These are phyloP conservation scores for Bubalus kerabau DNA, from an alignment of 2,113 vertebrate genomes.

Conservation along the genomic window DNA sequence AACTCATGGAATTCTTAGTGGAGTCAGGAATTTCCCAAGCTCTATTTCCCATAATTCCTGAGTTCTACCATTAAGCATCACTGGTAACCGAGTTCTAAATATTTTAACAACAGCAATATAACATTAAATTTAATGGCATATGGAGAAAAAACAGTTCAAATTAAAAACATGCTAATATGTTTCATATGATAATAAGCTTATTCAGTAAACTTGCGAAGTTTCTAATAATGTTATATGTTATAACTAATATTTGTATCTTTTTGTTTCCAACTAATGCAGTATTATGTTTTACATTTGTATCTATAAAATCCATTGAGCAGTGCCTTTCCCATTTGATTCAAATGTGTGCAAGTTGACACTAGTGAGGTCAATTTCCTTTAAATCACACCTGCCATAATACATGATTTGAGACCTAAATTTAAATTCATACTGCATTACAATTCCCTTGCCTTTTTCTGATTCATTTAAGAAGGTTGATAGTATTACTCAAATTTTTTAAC, in stretches of 20 bases:
- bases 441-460: background rate
- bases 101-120: background rate
- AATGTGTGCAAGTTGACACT: background rate
- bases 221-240: slow-evolving; percentile 10
- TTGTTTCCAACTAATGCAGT: background rate
- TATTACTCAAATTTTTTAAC: background rate
- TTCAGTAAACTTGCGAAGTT: background rate
- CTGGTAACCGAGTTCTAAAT: background rate
- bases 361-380: background rate
- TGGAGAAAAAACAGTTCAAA: background rate
- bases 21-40: background rate
- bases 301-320: background rate
- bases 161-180: background rate
- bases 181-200: background rate
- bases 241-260: background rate
- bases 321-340: background rate
- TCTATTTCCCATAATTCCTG: background rate
- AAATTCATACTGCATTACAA: background rate
- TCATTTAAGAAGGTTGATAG: background rate
- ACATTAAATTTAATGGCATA: background rate
- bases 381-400: background rate
- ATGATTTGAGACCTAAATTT: slow-evolving; percentile 39
- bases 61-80: background rate
- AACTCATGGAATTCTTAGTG: background rate
- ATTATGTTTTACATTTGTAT: background rate